Conservation (phyloP, 2,797 vertebrate genomes). For the Adelosebastes latens region DNA sequence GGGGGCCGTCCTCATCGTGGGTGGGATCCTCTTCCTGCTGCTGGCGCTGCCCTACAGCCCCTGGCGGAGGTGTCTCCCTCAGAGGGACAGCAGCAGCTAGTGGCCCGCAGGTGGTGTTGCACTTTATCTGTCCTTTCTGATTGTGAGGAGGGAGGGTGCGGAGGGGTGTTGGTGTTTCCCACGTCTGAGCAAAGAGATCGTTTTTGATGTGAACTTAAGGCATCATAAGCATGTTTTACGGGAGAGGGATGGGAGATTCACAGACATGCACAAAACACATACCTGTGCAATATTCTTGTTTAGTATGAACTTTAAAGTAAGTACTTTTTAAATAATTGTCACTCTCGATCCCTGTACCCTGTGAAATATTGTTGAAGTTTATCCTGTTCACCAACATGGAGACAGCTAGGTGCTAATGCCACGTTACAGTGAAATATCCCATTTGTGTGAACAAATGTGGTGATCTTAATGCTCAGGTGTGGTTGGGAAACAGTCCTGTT, state of each 20-base stretch:
- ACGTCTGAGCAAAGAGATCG: constrained; percentile 22
- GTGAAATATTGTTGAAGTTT: neutral
- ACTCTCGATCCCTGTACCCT: neutral
- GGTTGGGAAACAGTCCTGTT: constrained; percentile 37
- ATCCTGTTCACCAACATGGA: neutral
- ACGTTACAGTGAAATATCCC: neutral
- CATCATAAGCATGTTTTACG: neutral
- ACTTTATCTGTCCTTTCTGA: constrained; percentile 22
- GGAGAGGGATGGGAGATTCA: neutral
- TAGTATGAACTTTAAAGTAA: no score
- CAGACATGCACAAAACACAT: neutral
- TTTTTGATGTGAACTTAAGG: neutral
- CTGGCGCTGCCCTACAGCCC: constrained; percentile 83
- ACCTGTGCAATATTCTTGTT: neutral
- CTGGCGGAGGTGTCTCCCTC: constrained; percentile 81
- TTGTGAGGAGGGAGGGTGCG: neutral
- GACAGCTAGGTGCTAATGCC: neutral
- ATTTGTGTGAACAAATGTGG: neutral
- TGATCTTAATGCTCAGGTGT: constrained; percentile 21
- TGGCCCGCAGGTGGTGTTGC: constrained; percentile 31
- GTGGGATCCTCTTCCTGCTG: constrained; percentile 83
- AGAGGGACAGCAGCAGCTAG: constrained; percentile 75
- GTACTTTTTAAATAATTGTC: neutral
- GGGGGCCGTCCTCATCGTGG: constrained; percentile 82
- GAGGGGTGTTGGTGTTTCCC: constrained; percentile 34